These are phyloP conservation scores for Chalcis sispes DNA, from an alignment of 2,888 invertebrate species.

Conservation along the genomic window DNA sequence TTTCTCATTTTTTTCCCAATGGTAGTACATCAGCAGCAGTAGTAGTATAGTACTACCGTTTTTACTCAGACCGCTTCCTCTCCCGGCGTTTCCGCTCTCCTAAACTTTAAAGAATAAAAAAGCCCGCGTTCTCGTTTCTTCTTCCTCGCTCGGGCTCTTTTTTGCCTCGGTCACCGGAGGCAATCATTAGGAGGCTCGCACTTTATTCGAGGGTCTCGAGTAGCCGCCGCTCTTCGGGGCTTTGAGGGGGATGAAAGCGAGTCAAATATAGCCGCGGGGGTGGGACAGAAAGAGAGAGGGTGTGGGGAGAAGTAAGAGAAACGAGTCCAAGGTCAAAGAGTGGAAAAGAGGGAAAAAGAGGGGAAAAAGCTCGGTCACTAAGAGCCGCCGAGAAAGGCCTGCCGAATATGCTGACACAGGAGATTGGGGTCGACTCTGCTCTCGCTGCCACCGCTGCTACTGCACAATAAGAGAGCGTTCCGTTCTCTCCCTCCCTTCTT, in stretches of 20 bases:
- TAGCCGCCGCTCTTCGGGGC: conserved; percentile 60
- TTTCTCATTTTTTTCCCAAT: not conserved
- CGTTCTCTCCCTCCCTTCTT: not conserved
- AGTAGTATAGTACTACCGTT: too few species aligned
- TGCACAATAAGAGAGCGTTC: not conserved
- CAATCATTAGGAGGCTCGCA: conserved; percentile 56
- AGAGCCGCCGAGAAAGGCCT: conserved; percentile 53
- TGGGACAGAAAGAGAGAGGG: conserved; percentile 22
- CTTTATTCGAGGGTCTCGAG: conserved; percentile 61
- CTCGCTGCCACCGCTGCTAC: too few species aligned
- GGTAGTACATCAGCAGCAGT: too few species aligned
- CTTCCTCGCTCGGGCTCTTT: not conserved
- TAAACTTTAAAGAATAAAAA: conserved; percentile 17
- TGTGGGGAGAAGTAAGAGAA: conserved; percentile 48
- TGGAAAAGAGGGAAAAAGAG: conserved; percentile 54
- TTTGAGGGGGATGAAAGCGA: conserved; percentile 33
- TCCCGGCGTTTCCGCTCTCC: conserved; percentile 5
- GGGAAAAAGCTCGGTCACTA: conserved; percentile 32
- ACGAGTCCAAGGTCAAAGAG: conserved; percentile 68
- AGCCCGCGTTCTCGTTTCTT: not conserved
- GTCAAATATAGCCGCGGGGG: conserved; percentile 62
- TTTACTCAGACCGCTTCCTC: too few species aligned
- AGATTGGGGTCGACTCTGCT: conserved; percentile 59
- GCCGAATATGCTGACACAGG: conserved; percentile 64
- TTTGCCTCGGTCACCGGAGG: too few species aligned